Base-by-base conservation (phyloP, 2,888 invertebrate genomes). In the Imbricaverruca yamaguchii region DNA sequence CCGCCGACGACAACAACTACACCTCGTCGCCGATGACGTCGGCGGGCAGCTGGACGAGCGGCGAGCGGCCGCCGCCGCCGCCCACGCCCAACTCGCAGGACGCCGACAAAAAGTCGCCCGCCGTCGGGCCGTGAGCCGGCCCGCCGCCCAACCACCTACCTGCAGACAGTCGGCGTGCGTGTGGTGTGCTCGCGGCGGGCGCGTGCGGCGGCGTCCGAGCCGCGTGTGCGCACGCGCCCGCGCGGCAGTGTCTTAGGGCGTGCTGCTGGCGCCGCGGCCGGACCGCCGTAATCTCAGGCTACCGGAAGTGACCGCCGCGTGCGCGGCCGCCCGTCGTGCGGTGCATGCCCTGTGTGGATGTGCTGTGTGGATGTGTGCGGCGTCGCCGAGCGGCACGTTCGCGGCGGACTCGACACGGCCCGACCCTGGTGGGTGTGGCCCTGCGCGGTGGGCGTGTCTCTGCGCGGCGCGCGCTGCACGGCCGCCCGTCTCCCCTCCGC, bases 91-190 rank as follows among this genome's bases (percentile, higher is more conserved):
- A 83, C 82, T 80, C 90, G 80, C 92, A 92, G 88, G 93, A 93
- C 89, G 91, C 92, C 86, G 93, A 93, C 89, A 93, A 93, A 88
- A 93, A 93, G 89, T 93, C 93, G 88, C 93, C 93, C 86, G 92
- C 92, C 86, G 92, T 93, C 89, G 92, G 92, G 89, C 92, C 92
- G 91, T 92, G 83, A 83, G 57, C 56, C 39, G 39, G 39, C 39
- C 39, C 39, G 10, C 21, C 39, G 23, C 9, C 18, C 65, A 39
- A n/a, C 18, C 59, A 6, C 25, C 78, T 55, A n/a, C 21, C 21
- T 39, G 11, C 53, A n/a, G 8, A n/a, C 39, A 11, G 56, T 8
- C 15, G 53, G 15, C 18, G 18, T 18, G 53, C 77, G 13, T 12
- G 13, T 15, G 21, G 57, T 13, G 13, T 15, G 39, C 11, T 21